Evolutionary conservation across 2,888 invertebrate species (phyloP).

Genomic region (Eupithecia vulgata): DNA sequence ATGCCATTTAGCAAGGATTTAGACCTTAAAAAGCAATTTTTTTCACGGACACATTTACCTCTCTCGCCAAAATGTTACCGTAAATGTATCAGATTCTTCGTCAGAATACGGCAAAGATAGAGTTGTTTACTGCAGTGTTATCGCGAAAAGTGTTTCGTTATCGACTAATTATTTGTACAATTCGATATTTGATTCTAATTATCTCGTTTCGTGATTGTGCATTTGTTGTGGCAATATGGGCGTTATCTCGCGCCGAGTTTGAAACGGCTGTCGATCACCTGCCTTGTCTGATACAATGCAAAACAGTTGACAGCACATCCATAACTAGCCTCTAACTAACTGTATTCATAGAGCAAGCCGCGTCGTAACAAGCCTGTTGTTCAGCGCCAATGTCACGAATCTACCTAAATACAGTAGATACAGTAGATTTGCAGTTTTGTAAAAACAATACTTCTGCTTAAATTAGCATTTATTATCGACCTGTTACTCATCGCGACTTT

Average conservation of each 20-base stretch:
- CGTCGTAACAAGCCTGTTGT: slow-evolving; percentile 47
- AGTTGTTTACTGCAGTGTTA: slow-evolving; percentile 40
- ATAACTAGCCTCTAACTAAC: slow-evolving; percentile 33
- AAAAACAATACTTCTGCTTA: slow-evolving; percentile 25
- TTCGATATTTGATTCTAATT: slow-evolving; percentile 51
- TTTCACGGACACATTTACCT: slow-evolving; percentile 75
- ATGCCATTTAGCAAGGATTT: slow-evolving; percentile 75
- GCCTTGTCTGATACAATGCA: slow-evolving; percentile 41
- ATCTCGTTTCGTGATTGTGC: slow-evolving; percentile 53
- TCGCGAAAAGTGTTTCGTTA: slow-evolving; percentile 37
- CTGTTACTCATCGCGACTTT: neutral
- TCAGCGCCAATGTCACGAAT: slow-evolving; percentile 48
- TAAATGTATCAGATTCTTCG: slow-evolving; percentile 17
- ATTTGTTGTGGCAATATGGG: slow-evolving; percentile 55
- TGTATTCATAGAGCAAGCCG: slow-evolving; percentile 47
- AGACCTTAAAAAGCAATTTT: slow-evolving; percentile 79
- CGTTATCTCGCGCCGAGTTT: slow-evolving; percentile 54
- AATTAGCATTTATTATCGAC: slow-evolving; percentile 9
- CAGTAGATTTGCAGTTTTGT: neutral
- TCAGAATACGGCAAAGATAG: neutral
- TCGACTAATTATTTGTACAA: slow-evolving; percentile 46
- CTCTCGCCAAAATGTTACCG: slow-evolving; percentile 52
- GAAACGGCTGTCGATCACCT: slow-evolving; percentile 59
- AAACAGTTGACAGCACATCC: slow-evolving; percentile 39
- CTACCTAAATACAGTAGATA: neutral